Percentiles rank a stretch among this genome's conserved stretches.
Conservation (phyloP, 2,888 invertebrate species). For the Cephus spinipes region DNA sequence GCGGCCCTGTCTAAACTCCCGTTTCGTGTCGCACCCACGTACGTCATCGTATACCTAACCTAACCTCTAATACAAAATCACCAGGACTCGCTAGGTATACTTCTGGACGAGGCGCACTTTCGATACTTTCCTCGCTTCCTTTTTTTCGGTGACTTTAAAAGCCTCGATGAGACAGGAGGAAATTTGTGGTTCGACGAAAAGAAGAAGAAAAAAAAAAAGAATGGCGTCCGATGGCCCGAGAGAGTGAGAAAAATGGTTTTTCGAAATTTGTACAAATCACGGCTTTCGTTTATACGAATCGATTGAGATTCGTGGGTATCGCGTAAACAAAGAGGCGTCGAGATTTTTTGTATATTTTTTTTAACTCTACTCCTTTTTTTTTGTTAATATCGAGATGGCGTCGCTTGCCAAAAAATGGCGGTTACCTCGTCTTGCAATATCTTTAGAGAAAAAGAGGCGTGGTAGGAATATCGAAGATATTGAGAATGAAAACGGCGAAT, state of each 20-base stretch:
- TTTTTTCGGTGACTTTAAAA: neutral
- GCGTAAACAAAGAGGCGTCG: neutral
- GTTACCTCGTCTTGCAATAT: neutral
- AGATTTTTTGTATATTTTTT: neutral
- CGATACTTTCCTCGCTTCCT: neutral
- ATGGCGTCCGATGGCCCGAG: neutral
- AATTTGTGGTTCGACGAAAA: neutral
- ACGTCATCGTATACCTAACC: neutral
- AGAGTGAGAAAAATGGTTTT: neutral
- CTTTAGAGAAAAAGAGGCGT: neutral
- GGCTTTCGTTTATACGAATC: neutral
- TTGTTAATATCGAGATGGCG: neutral
- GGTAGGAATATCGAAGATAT: neutral
- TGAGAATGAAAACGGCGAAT: neutral
- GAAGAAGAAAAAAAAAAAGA: neutral
- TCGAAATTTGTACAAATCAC: neutral
- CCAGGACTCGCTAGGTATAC: neutral
- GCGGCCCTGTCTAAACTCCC: constrained; percentile 20
- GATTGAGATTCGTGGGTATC: neutral
- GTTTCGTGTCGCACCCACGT: constrained; percentile 7
- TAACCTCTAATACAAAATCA: neutral
- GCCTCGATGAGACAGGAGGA: neutral
- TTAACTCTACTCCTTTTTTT: neutral
- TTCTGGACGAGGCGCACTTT: neutral
- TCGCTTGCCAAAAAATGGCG: neutral